Evolutionary conservation across 2,888 invertebrate species (phyloP).

Genomic region (Tromatobia lineatoria): DNA sequence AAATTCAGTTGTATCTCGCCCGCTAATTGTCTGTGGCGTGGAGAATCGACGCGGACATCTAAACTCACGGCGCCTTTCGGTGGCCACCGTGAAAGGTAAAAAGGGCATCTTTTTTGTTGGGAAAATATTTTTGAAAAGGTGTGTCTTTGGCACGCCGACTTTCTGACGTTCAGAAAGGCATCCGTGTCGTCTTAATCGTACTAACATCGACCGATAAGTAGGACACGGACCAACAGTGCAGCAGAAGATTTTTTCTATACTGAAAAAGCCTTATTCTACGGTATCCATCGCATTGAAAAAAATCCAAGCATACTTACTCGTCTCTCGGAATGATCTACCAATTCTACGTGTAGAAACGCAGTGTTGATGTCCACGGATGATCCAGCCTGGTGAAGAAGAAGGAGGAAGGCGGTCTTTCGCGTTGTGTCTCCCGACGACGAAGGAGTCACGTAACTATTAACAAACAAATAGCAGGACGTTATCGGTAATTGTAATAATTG

Average conservation of each 20-base stretch:
- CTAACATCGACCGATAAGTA: not conserved
- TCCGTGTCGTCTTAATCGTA: conserved; percentile 11
- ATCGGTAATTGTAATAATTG: conserved; percentile 84
- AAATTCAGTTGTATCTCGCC: not conserved
- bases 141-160: conserved; percentile 6
- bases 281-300: not conserved
- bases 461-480: conserved; percentile 83
- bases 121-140: conserved; percentile 16
- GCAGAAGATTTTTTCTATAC: not conserved
- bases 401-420: conserved; percentile 1
- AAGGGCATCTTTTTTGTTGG: conserved; percentile 15
- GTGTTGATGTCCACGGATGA: not conserved
- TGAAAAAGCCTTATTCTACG: not conserved
- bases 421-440: conserved; percentile 16
- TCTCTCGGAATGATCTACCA: not conserved
- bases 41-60: conserved; percentile 35
- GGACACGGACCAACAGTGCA: conserved; percentile 7
- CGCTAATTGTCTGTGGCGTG: conserved; percentile 44
- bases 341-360: not conserved
- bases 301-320: not conserved
- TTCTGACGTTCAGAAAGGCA: not conserved
- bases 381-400: not conserved
- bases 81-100: conserved; percentile 21
- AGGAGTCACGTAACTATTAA: conserved; percentile 82
- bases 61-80: not conserved